These are phyloP conservation scores for Burhinus oedicnemus DNA, from an alignment of 2,113 vertebrate species.

Conservation along the genomic window DNA sequence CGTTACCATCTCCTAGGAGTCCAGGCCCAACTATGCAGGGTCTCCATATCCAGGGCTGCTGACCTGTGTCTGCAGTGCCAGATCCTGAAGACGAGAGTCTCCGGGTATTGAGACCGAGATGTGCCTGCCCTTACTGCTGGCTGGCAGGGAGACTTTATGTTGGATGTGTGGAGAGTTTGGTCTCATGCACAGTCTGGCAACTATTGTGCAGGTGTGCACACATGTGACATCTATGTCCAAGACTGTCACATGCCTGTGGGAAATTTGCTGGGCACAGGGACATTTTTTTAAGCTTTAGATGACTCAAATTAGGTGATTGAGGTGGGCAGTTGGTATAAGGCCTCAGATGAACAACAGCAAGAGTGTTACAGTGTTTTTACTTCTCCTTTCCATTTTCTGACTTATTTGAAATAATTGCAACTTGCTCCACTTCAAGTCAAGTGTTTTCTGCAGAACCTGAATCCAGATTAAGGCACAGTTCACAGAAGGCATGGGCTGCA, in stretches of 20 bases:
- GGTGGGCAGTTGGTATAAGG: not conserved
- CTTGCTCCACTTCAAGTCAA: not conserved
- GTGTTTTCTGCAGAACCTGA: not conserved
- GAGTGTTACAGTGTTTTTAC: not conserved
- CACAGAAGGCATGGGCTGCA: not conserved
- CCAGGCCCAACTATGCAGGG: not conserved
- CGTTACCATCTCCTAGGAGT: not conserved
- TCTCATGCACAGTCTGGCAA: not conserved
- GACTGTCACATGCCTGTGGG: not conserved
- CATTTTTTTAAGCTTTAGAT: not conserved
- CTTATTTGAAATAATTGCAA: not conserved
- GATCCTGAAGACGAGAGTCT: not conserved
- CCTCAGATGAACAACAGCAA: not conserved
- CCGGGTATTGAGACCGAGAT: not conserved
- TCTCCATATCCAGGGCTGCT: not conserved
- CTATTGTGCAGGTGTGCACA: accelerated
- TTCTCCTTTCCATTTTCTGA: not conserved
- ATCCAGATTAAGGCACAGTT: not conserved
- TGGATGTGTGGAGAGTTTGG: not conserved
- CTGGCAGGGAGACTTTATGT: not conserved
- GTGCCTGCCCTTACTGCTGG: not conserved
- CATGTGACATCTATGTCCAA: not conserved
- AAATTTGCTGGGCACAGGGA: not conserved
- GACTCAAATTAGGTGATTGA: not conserved
- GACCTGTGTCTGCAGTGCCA: not conserved